Base-by-base conservation (phyloP, 1,140 invertebrate species). In the Ladona fulva region DNA sequence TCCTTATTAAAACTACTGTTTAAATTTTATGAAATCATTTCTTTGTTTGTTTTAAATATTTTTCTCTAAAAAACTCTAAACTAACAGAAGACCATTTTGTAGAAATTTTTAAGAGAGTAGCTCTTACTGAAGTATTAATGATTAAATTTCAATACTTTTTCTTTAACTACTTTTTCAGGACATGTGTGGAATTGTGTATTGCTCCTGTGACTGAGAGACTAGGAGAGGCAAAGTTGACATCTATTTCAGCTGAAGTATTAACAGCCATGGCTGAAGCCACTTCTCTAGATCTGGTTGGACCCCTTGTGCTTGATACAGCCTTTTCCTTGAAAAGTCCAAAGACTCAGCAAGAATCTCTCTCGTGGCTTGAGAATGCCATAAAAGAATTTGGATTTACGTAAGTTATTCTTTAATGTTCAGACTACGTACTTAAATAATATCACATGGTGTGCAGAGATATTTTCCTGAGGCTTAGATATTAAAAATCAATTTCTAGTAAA, bases 251-350 rank as follows among this genome's bases (percentile, higher is more conserved):
- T 19, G 93, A 95, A 75, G 91, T 91, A 8, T 85, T 97, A 0
- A 91, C 91, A 0, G 87, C 89, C 37, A 90, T 95, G 73, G 90
- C 93, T 0, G 94, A 96, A 82, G 91, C 92, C 0, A 92, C 91
- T 24, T 91, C 88, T 59, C 85, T 97, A 24, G 93, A 95, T 77
- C 90, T 90, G 80, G 89, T 97, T 0, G 87, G 92, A 10, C 88
- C 88, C 74, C 90, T 92, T 83, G 90, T 93, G 6, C 82, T 94
- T 0, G 87, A 89, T 8, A 92, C 90, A 83, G 92, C 93, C 0
- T 94, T 96, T 83, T 91, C 83, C 75, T 94, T 96, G 84, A 97
- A 96, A 85, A 97, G 93, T 84, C 96, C 96, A 0, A 97, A 96
- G 84, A 94, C 96, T 44, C 94, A 96, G 81, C 90, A 93, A 16